These are phyloP conservation scores for Phrynosoma blainvillii DNA, from an alignment of 2,113 vertebrate species.

Conservation along the genomic window DNA sequence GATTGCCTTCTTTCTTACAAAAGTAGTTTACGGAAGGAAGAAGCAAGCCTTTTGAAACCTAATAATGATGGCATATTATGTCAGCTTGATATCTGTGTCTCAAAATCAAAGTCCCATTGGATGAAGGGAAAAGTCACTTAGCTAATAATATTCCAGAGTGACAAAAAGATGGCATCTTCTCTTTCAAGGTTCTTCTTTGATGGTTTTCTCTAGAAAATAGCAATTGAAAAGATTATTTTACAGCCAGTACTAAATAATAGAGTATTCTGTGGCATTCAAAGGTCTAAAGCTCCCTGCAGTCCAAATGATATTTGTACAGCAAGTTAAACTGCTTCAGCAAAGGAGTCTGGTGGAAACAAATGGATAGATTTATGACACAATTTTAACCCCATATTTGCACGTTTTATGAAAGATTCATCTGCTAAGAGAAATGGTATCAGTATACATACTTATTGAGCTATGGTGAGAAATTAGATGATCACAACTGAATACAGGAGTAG, in stretches of 20 bases:
- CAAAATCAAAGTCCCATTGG: constrained; percentile 49
- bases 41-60: constrained; percentile 37
- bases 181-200: constrained; percentile 63
- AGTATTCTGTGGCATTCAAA: constrained; percentile 61
- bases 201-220: constrained; percentile 68
- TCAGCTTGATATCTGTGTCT: constrained; percentile 56
- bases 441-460: neutral
- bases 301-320: constrained; percentile 74
- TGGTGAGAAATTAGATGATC: neutral
- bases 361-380: constrained; percentile 50
- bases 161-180: constrained; percentile 61
- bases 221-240: constrained; percentile 74
- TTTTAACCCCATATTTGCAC: constrained; percentile 50
- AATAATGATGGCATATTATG: constrained; percentile 23
- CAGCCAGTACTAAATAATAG: constrained; percentile 71
- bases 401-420: constrained; percentile 43
- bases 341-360: constrained; percentile 17
- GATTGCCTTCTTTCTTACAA: neutral
- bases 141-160: constrained; percentile 49
- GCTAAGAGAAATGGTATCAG: neutral
- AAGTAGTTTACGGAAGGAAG: neutral
- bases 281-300: constrained; percentile 67
- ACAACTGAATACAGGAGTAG: neutral
- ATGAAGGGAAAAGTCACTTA: constrained; percentile 67
- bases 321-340: constrained; percentile 56